Evolutionary conservation across 2,797 vertebrate species (phyloP).

Genomic region (Podarcis lilfordi): DNA sequence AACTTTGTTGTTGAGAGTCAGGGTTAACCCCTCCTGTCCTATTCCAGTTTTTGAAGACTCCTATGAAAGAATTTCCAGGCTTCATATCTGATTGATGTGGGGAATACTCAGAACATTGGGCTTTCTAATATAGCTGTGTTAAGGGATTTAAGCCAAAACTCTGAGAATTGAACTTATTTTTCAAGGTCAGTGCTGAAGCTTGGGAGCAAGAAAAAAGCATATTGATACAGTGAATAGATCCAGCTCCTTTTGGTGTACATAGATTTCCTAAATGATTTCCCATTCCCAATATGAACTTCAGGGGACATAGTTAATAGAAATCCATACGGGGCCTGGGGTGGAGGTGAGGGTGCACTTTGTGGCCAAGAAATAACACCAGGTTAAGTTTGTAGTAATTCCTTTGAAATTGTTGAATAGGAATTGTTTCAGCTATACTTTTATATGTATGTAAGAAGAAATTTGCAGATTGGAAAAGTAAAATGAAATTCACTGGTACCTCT

Average conservation of each 20-base stretch:
- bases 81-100: not conserved
- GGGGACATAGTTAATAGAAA: too few relatives aligned
- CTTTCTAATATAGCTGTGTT: not conserved
- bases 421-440: not conserved
- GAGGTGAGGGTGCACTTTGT: too few relatives aligned
- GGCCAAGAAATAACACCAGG: too few relatives aligned
- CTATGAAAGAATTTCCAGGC: not conserved
- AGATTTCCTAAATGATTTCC: not conserved
- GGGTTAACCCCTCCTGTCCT: not conserved
- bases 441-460: not conserved
- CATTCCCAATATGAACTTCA: not conserved
- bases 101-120: not conserved
- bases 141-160: not conserved
- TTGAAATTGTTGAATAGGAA: not conserved
- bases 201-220: not conserved
- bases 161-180: not conserved
- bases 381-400: not conserved
- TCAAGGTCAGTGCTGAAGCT: not conserved
- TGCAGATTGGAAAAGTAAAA: not conserved
- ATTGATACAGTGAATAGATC: not conserved
- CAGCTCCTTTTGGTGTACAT: not conserved
- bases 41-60: not conserved
- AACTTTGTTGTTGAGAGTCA: not conserved
- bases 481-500: not conserved
- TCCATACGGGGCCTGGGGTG: too few relatives aligned